Evolutionary conservation across 2,113 vertebrate genomes (phyloP), one percentile per base, ranked within the genome.

Genomic region (Macrotis lagotis): DNA sequence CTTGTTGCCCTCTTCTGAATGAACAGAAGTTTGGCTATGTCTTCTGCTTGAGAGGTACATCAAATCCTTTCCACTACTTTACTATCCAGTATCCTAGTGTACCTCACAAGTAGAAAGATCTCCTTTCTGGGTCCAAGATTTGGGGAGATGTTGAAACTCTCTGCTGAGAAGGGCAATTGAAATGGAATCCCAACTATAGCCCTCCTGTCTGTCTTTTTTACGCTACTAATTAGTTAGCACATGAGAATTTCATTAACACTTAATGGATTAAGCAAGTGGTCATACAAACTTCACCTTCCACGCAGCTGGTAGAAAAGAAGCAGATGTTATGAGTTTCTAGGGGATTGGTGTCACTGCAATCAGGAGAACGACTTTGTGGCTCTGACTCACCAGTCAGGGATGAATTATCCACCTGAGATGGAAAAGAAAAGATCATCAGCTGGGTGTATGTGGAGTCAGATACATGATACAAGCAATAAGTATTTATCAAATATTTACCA

Each of bases 301-400:
- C 99, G 55, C 99, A 99, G 98, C 99, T 99, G 98, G 99, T 99
- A 93, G 99, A 99, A 98, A 99, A 99, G 99, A 99, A 99, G 96
- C 98, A 98, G 97, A 99, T 99, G 98, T 99, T 99, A 37, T 98
- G 98, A 0, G 99, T 99, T 98, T 99, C 99, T 95, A 99, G 98
- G 0, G 99, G 99, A 97, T 99, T 99, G 50, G 99, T 99, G 0
- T 99, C 98, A 0, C 99, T 99, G 97, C 98, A 99, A 28, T 99
- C 99, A 0, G 99, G 98, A 0, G 98, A 99, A 7, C 99, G 99
- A 0, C 98, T 98, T 96, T 99, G 99, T 0, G 99, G 99, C 97
- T 99, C 99, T 0, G 99, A 99, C 96, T 99, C 99, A 0, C 99
- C 99, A 0, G 99, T 99, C 98, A 99, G 98, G 3, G 99, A 99